Base-by-base conservation (phyloP, 2,113 vertebrate genomes). In the Etheostoma spectabile region DNA sequence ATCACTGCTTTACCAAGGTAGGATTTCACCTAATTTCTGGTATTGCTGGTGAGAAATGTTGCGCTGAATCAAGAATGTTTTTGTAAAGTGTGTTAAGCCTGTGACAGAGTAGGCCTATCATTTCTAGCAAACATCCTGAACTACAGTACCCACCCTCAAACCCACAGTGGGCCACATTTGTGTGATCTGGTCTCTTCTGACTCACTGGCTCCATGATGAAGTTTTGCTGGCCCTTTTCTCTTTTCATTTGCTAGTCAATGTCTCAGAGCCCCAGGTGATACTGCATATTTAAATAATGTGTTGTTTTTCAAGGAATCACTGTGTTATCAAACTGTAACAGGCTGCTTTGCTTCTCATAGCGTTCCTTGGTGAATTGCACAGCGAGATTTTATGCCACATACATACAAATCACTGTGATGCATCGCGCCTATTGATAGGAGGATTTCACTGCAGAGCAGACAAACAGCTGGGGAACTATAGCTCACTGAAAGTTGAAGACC, bases 1-100 rank as follows among this genome's bases (percentile, higher is more conserved):
- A 42, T 42, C 38, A 42, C 93, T 98, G 89, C 91, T 96, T 8
- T 99, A 99, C 70, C 95, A 96, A 95, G 97, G 97, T 98, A 88
- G 60, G 93, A 86, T 21, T 38, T 65, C 5, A 19, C 10, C 3
- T 42, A 18, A 21, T 53, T 22, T 60, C 35, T 3, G 4, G 10
- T 30, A 3, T n/a, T 24, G 19, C 4, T 59, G 13, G 2, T 35
- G 38, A 48, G n/a, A 45, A 52, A 7, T 1, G 15, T 27, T 48
- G 52, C 0, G 5, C 57, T 1, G 0, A 18, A 38, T 53, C 38
- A 69, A 45, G 46, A 61, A 27, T 24, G 19, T 3, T 53, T 53
- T 53, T 62, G 15, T 35, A n/a, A n/a, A 71, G 15, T 8, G 46
- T 60, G 6, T 24, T 15, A 19, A 46, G 38, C 21, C 1, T 14